Evolutionary conservation across 1,140 invertebrate species (phyloP), one percentile per base, ranked within the genome.

Genomic region (Trichonephila inaurata): DNA sequence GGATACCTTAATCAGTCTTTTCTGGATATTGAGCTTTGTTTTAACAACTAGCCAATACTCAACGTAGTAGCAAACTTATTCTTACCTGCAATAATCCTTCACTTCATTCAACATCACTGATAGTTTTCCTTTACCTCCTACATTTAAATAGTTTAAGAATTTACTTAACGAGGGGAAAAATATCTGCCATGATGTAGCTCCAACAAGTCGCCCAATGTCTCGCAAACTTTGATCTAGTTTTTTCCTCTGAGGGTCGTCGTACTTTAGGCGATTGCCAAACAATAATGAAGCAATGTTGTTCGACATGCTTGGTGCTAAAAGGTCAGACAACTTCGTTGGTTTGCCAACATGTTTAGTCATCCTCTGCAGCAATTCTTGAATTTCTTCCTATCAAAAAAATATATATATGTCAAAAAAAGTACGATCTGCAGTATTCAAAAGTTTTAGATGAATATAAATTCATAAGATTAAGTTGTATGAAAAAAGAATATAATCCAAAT

Each of bases 231-330:
- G 24, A 28, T 95, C 92, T 10, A 94, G 40, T 16, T 28, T 91
- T 8, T 87, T 0, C 77, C 92, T 77, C 28, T 83, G 81, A 0
- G 94, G 90, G 77, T 94, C 93, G 58, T 92, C 14, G 89, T 95
- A 94, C 19, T 95, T 94, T 8, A 94, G 94, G 16, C 94, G 89
- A 19, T 94, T 82, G 10, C 94, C 94, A 51, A 94, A 95, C 0
- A 94, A 28, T 1, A 95, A 64, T 0, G 89, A 89, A 3, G 77
- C 92, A 21, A 95, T 94, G 94, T 94, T 95, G 81, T 95, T 95
- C 2, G 94, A 94, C 62, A 89, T 94, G 24, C 92, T 94, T 16
- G 94, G 91, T n/a, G 93, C 60, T 12, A 95, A 69, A 7, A 94
- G 62, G 14, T 66, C 8, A 33, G 77, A 58, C 8, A 87, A 58